Evolutionary conservation across 1,140 invertebrate species (phyloP), one percentile per base, ranked within the genome.

Genomic region (Drosophila grimshawi): DNA sequence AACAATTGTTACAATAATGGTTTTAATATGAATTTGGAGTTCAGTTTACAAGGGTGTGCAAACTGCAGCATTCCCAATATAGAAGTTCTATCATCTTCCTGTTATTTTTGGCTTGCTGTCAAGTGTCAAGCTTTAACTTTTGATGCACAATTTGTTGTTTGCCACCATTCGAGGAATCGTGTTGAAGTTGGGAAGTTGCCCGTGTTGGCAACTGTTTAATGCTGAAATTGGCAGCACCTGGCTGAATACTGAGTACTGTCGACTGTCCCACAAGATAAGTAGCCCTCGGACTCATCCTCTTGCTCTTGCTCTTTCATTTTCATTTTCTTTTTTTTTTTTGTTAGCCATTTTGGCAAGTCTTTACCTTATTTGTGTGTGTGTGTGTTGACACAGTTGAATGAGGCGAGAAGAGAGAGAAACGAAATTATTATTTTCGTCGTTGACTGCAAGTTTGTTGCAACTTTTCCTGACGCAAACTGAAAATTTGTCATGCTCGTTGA

Each of bases 401-500:
- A 5, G 49, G n/a, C 19, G 1, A 32, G 3, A 5, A 32, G 32
- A 52, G 41, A 60, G 37, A 3, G 41, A 32, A 76, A 52, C 48
- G 59, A 77, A 86, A 82, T 86, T 88, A 86, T 73, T 73, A 73
- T 82, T 88, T 86, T 82, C 83, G 64, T 65, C 69, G 82, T 81
- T 81, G 73, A 69, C 52, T 76, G 82, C 82, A 86, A 86, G 60
- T 86, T 86, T 86, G 68, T 86, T 86, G 81, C 81, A 85, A 85
- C 81, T 85, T 85, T 85, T 43, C 10, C 76, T 68, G 71, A 79
- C 64, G 85, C 80, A 80, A 83, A 88, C 85, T 88, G 83, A 88
- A 88, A 88, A 88, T 88, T 88, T 88, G 83, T 88, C 83, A 88
- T 77, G 80, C 83, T 82, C 72, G 79, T 82, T 89, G 83, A 68